Percentiles rank a stretch among this genome's conserved stretches.
These are phyloP conservation scores for Urophycis tenuis DNA, from an alignment of 2,797 vertebrate species.

Conservation along the genomic window DNA sequence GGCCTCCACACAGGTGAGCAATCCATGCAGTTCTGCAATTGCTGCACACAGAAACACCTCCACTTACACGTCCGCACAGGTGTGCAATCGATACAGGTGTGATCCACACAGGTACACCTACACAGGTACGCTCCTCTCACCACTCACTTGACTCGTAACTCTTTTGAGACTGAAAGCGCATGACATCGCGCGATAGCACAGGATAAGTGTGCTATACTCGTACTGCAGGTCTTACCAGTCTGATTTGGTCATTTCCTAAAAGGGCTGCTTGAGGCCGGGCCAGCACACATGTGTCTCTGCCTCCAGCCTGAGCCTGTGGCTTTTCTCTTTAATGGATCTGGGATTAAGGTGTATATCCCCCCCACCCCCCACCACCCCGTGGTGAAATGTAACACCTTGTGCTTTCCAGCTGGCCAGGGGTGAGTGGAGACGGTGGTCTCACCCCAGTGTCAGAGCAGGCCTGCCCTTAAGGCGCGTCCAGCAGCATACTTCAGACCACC, in stretches of 20 bases:
- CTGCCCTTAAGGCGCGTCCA: background rate
- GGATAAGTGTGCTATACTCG: too few species aligned
- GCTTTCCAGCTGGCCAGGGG: constrained; percentile 16
- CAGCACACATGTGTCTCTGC: background rate
- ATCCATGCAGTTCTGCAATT: background rate
- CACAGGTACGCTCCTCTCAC: background rate
- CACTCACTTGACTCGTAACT: background rate
- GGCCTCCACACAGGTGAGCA: background rate
- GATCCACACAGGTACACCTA: background rate
- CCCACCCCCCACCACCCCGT: background rate
- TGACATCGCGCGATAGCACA: too few species aligned
- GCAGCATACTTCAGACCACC: background rate
- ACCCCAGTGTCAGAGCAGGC: background rate
- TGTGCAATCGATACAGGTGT: background rate
- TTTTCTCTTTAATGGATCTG: background rate
- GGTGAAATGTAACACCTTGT: constrained; percentile 44
- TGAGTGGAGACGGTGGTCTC: background rate
- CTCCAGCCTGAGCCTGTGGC: background rate
- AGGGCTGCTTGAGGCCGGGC: background rate
- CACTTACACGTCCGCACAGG: too few species aligned
- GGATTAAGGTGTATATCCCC: background rate
- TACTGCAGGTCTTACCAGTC: background rate
- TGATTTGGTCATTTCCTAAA: background rate
- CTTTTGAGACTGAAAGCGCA: background rate
- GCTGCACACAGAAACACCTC: too few species aligned